Conservation (phyloP, 2,113 vertebrate species). For the Myotis brandtii region DNA sequence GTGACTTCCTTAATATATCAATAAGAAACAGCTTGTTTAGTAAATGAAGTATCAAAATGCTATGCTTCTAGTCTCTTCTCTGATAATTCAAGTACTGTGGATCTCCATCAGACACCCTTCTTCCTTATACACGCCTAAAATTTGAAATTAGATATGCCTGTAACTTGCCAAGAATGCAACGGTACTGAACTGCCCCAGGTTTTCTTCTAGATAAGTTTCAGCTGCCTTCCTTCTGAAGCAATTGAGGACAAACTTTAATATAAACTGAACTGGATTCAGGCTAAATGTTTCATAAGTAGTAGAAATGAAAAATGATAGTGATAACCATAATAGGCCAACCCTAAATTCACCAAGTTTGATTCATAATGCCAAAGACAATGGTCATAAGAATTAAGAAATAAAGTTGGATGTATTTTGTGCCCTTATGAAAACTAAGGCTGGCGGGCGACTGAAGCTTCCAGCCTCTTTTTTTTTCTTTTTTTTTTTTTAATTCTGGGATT, state of each 20-base stretch:
- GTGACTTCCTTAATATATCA: slow-evolving; percentile 80
- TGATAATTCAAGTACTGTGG: slow-evolving; percentile 80
- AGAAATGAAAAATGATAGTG: background rate
- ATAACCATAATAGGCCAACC: background rate
- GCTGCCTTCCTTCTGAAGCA: slow-evolving; percentile 17
- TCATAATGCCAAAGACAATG: background rate
- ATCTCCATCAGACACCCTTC: slow-evolving; percentile 58
- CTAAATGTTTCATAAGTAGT: background rate
- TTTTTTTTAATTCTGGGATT: too few relatives aligned
- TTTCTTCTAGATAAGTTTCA: slow-evolving; percentile 54
- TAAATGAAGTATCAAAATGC: slow-evolving; percentile 70
- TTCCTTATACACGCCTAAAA: slow-evolving; percentile 82
- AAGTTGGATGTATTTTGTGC: background rate
- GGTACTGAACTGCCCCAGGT: background rate
- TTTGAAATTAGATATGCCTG: slow-evolving; percentile 75
- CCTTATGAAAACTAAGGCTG: background rate
- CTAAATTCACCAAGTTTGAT: background rate
- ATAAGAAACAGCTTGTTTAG: slow-evolving; percentile 83
- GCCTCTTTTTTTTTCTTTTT: too few relatives aligned
- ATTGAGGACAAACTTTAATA: slow-evolving; percentile 27
- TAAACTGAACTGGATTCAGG: background rate
- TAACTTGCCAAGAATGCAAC: background rate
- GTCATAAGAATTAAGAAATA: background rate
- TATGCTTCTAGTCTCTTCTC: slow-evolving; percentile 70
- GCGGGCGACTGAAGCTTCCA: too few relatives aligned